A percentile compares a stretch with the other conserved stretches of the same genome.
These are phyloP conservation scores for Ceratina calcarata DNA, from an alignment of 1,140 invertebrate genomes.

Conservation along the genomic window DNA sequence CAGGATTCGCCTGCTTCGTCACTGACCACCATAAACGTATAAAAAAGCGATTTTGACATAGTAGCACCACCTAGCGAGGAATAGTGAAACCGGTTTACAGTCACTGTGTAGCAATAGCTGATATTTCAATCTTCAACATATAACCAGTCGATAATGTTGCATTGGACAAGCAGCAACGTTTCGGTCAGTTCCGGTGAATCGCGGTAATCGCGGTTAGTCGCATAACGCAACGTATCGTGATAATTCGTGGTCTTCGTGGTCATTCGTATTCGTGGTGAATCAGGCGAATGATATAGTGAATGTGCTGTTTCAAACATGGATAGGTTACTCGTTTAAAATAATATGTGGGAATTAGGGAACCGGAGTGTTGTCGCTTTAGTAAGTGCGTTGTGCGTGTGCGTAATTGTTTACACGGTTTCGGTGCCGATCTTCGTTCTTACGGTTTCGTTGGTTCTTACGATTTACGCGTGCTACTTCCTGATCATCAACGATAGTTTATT, in stretches of 20 bases:
- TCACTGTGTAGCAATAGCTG: no score
- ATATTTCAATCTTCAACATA: no score
- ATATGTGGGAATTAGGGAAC: slow-evolving; percentile 78
- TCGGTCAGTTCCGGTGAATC: slow-evolving; percentile 52
- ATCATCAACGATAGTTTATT: slow-evolving; percentile 73
- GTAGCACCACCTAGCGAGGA: no score
- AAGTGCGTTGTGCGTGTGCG: slow-evolving; percentile 71
- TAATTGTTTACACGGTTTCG: slow-evolving; percentile 73
- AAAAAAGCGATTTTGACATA: no score
- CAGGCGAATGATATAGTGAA: slow-evolving; percentile 33
- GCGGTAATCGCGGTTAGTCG: background rate
- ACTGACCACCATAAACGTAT: no score
- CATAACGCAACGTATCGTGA: no score
- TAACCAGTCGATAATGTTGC: no score
- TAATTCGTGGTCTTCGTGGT: no score
- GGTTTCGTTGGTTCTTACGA: slow-evolving; percentile 67
- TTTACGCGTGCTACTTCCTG: slow-evolving; percentile 73
- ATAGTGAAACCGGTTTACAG: no score
- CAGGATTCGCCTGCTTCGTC: no score
- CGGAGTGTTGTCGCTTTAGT: slow-evolving; percentile 69
- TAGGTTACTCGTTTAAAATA: slow-evolving; percentile 77
- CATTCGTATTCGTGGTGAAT: no score
- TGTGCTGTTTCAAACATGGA: slow-evolving; percentile 72
- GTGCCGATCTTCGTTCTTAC: slow-evolving; percentile 70
- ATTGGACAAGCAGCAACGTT: slow-evolving; percentile 45